Evolutionary conservation across 2,888 invertebrate species (phyloP), one percentile per base, ranked within the genome.

Genomic region (Drosophila algonquin): DNA sequence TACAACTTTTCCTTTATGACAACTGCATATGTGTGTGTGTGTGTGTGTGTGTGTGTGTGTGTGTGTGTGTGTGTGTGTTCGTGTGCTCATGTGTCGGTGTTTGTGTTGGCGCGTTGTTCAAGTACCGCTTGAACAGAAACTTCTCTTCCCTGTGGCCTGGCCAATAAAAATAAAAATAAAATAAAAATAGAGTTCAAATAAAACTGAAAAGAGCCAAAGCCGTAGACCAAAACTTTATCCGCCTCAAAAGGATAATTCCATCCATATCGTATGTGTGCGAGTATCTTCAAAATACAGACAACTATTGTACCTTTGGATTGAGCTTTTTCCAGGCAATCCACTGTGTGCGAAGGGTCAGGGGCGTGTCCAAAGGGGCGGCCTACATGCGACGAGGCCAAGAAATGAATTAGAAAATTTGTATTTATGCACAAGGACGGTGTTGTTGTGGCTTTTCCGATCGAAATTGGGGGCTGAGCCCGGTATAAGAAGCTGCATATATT

Each of bases 1-100:
- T 85, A 85, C 78, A 83, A 87, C 88, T 83, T 83, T 87, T 78
- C 74, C 86, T 80, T 77, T 85, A 87, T 81, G 70, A 67, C 68
- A 67, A 51, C 50, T 67, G 50, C 65, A 52, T 55, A 44, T 57
- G 8, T 59, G 44, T 53, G 27, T 61, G 6, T 24, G 47, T 35
- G 14, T 5, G 35, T 40, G 35, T 40, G 1, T 4, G 27, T 14
- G 35, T 35, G 35, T 40, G 40, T 16, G 40, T 50, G n/a, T n/a
- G n/a, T n/a, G n/a, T n/a, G n/a, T n/a, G n/a, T 21, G 35, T 24
- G 47, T 35, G 14, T 5, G 35, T 40, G 35, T 40, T 5, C 12
- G 27, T 14, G 35, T 35, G 35, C 12, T 4, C 2, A 14, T 40
- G 40, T 16, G 40, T 50, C 14, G 58, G 60, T 80, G 35, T 74